Conservation (phyloP, 2,797 vertebrate genomes). For the Pteronotus mesoamericanus region DNA sequence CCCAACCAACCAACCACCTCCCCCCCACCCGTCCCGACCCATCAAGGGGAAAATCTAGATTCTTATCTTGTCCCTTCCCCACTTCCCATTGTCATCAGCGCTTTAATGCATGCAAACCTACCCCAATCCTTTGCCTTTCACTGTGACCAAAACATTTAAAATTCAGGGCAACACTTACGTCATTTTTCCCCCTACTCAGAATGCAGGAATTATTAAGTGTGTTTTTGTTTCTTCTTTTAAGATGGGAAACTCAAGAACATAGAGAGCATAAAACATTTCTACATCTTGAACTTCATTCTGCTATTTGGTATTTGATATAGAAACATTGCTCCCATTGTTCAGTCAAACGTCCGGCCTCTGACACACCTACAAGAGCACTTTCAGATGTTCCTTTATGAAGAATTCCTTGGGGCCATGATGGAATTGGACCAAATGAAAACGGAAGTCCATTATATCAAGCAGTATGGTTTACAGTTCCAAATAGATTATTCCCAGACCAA, state of each 20-base stretch:
- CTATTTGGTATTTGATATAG: not conserved
- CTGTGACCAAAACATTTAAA: not conserved
- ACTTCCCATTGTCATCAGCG: not conserved
- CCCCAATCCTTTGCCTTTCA: not conserved
- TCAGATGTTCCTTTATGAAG: constrained; percentile 20
- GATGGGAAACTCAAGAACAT: not conserved
- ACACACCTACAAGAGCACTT: constrained; percentile 4
- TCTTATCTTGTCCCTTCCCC: not conserved
- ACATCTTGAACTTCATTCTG: constrained; percentile 1
- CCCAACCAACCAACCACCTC: not conserved
- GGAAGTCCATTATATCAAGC: not conserved
- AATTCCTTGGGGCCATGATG: not conserved
- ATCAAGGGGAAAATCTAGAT: not conserved
- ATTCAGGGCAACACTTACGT: not conserved
- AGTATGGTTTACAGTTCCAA: not conserved
- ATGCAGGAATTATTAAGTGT: not conserved
- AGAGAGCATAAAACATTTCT: not conserved
- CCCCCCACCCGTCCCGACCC: no score
- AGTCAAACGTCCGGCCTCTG: not conserved
- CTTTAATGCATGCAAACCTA: not conserved
- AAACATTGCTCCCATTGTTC: not conserved
- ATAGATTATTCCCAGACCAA: constrained; percentile 16
- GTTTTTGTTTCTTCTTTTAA: constrained; percentile 11
- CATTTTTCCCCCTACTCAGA: not conserved
- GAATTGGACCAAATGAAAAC: constrained; percentile 1